Evolutionary conservation across 1,140 invertebrate species (phyloP), one percentile per base, ranked within the genome.

Genomic region (Coenobita brevimanus): DNA sequence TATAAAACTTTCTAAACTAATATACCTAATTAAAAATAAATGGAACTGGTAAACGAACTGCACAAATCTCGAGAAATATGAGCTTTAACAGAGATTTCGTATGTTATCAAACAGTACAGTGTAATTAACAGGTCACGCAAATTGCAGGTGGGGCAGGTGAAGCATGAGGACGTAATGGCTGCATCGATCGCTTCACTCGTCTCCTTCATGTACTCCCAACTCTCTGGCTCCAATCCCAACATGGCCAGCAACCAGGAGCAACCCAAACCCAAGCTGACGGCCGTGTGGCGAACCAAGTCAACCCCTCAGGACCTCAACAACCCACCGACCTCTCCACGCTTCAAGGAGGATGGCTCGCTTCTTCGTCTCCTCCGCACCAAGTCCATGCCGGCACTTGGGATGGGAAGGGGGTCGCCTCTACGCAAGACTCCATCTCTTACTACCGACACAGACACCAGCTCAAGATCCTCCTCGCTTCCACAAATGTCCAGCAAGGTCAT

Each of bases 231-330:
- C 46, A 36, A 13, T 1, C 3, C 21, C 27, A 60, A 38, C 21
- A 3, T 27, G 24, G 60, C 24, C 24, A n/a, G 27, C 1, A 38
- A 33, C 15, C 15, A 8, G n/a, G 76, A 71, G 1, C 50, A 60
- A 1, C 76, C 75, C 3, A 87, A 38, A 3, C 84, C 84, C 0
- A 64, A 33, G 3, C 84, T 87, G 0, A 87, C 84, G 17, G 54
- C 84, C 15, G 84, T 87, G 33, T 87, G 84, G 84, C 57, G 84
- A 17, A 38, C 76, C 13, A 87, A 87, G 30, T 85, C 82, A 10
- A 76, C 64, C 36, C 84, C 64, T 27, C 71, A 80, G 30, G 64
- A 87, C 3, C 36, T 50, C n/a, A 41, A 57, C 0, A 50, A 50
- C 21, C 33, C 36, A 0, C 69, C 3, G 24, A 6, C 21, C 6